phyloP scores from a whole-genome alignment of 2,113 vertebrate species.

The Psophia crepitans region DNA sequence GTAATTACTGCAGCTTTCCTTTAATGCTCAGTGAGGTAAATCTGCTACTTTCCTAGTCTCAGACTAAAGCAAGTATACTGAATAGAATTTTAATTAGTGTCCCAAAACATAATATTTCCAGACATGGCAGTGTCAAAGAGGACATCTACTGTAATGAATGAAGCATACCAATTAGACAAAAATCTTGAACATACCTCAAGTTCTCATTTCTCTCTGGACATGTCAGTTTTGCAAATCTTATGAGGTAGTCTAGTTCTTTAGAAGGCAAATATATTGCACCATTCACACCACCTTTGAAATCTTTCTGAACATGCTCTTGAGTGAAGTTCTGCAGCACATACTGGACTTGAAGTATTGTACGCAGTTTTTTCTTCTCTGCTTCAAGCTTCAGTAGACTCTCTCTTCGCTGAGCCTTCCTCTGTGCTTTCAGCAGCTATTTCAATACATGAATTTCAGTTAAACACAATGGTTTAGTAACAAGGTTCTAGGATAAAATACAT shows the following conservation, averaged over 20 bases:
- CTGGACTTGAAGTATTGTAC: conserved; percentile 86
- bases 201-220: conserved; percentile 80
- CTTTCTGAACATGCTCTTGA: conserved; percentile 83
- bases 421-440: conserved; percentile 86
- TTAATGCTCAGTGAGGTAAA: background rate
- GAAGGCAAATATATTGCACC: conserved; percentile 80
- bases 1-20: background rate
- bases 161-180: background rate
- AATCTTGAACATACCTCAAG: conserved; percentile 75
- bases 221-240: conserved; percentile 82
- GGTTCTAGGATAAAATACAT: background rate
- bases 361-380: conserved; percentile 83
- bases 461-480: background rate
- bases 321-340: conserved; percentile 85
- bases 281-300: conserved; percentile 81
- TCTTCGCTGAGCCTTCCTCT: conserved; percentile 82
- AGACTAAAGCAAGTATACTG: background rate
- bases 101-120: background rate
- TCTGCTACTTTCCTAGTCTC: background rate
- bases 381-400: conserved; percentile 82
- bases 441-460: background rate
- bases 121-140: background rate
- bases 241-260: conserved; percentile 84
- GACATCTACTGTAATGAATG: background rate
- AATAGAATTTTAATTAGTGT: background rate